Evolutionary conservation across 2,888 invertebrate species (phyloP), one percentile per base, ranked within the genome.

Genomic region (Pseudeuparius sepicola): DNA sequence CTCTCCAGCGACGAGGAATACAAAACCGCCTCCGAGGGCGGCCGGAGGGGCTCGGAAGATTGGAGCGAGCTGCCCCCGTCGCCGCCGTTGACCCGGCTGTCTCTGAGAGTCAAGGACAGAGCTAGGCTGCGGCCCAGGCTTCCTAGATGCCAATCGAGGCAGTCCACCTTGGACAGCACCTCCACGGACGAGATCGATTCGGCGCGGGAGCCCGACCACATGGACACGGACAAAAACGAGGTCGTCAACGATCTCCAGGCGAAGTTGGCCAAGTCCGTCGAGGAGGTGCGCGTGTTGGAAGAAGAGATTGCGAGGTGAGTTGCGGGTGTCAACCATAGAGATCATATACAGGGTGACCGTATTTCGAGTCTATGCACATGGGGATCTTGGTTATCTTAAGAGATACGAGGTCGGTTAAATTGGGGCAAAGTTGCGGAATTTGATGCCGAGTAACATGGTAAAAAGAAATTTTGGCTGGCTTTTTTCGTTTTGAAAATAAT

Each of bases 1-100:
- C 79, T 86, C 53, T 86, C 86, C 0, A 87, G 87, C 0, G 86
- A 87, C 51, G 87, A 87, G 54, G 87, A 88, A 54, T 88, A 88
- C 52, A 69, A 83, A 52, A 87, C 87, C 1, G 87, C 87, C 6
- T 87, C 87, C 0, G 88, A 88, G 61, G 81, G 83, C 30, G 14
- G 4, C 15, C 65, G 84, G 28, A 81, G 85, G 49, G 84, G 83
- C 45, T 59, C 60, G 2, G 79, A 83, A 12, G 87, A 87, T 53
- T 87, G 86, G 86, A 82, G 82, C 14, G 86, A 74, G 4, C 63
- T 78, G 13, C 78, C 79, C 0, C 75, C 78, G 1, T 78, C 78
- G 1, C 78, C 79, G 2, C 78, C 78, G 2, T 53, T 72, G 2
- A 71, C 70, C 24, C 66, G 75, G 27, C 34, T 71, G 2, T 69